Evolutionary conservation across 2,888 invertebrate species (phyloP).

Genomic region (Dichetophora obliterata): DNA sequence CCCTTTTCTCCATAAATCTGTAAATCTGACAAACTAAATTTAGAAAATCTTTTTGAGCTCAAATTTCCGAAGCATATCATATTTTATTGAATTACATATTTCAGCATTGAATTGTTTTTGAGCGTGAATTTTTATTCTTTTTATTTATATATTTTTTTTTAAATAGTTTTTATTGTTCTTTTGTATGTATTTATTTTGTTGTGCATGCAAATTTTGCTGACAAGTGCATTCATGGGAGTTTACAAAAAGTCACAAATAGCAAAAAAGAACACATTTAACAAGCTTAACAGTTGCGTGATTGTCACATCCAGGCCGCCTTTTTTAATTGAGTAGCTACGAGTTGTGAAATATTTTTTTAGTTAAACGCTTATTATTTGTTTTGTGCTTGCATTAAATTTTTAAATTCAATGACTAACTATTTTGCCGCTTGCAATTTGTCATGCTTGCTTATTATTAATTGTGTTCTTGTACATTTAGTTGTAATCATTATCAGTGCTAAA

Average conservation of each 20-base stretch:
- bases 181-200: slow-evolving; percentile 1
- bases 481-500: background rate
- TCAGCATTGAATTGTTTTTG: slow-evolving; percentile 4
- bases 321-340: slow-evolving; percentile 7
- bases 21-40: background rate
- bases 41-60: background rate
- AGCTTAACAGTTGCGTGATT: slow-evolving; percentile 6
- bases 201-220: slow-evolving; percentile 28
- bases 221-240: slow-evolving; percentile 20
- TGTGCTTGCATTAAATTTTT: background rate
- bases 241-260: background rate
- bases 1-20: too few relatives aligned
- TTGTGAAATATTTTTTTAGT: slow-evolving; percentile 1
- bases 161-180: background rate
- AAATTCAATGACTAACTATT: slow-evolving; percentile 15
- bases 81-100: slow-evolving; percentile 5
- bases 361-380: background rate
- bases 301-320: background rate
- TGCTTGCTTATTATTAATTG: background rate
- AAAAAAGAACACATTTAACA: background rate
- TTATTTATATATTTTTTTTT: background rate
- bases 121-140: background rate
- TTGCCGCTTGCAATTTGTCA: background rate
- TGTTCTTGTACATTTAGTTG: background rate
- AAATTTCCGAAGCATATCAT: slow-evolving; percentile 17